phyloP scores from a whole-genome alignment of 2,113 vertebrate genomes.

The Epinephelus moara region DNA sequence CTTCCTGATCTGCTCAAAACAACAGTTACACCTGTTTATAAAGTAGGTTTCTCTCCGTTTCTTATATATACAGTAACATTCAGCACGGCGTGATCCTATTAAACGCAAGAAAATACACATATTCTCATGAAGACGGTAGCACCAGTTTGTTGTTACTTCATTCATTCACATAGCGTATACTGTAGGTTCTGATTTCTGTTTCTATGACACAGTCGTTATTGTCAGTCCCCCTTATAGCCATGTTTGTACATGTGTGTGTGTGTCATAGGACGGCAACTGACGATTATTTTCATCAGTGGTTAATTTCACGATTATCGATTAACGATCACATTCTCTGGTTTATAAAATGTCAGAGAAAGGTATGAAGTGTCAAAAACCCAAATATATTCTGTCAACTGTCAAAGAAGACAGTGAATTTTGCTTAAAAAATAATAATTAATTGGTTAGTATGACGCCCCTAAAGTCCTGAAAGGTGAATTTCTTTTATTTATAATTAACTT shows the following conservation, averaged over 20 bases:
- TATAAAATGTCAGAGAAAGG: neutral
- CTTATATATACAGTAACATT: neutral
- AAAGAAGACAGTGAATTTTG: neutral
- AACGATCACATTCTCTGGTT: too few species aligned
- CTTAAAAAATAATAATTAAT: neutral
- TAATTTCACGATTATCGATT: neutral
- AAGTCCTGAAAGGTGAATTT: too few species aligned
- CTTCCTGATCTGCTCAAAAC: constrained; percentile 6
- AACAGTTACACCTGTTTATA: neutral
- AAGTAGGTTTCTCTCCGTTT: neutral
- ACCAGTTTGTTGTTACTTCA: neutral
- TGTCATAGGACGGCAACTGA: too few species aligned
- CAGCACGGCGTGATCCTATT: constrained; percentile 10
- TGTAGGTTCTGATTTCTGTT: neutral
- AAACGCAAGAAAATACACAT: neutral
- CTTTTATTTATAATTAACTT: neutral
- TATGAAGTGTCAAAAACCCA: neutral
- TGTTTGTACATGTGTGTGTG: neutral
- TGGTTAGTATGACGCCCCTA: too few species aligned
- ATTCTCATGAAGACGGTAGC: constrained; percentile 9
- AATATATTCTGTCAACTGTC: neutral
- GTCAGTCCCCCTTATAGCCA: neutral
- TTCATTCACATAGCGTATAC: neutral
- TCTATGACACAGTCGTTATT: neutral
- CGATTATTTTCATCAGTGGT: neutral